Percentiles rank a stretch among this genome's conserved stretches.
Evolutionary conservation across 2,888 invertebrate genomes (phyloP).

Genomic region (Coelinius sp.): DNA sequence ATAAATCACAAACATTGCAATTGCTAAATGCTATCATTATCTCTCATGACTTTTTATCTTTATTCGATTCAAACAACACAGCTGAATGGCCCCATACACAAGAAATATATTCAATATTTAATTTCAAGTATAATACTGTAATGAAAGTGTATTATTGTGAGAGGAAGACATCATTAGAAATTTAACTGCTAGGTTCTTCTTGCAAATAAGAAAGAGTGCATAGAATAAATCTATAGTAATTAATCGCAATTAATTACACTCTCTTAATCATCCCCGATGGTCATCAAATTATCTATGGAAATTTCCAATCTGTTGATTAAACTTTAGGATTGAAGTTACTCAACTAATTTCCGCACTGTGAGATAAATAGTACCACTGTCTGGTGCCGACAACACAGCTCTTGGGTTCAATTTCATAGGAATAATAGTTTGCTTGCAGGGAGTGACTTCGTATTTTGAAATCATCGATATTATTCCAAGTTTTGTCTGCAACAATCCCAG

Average conservation of each 20-base stretch:
- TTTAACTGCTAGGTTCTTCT: too few relatives aligned
- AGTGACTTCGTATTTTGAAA: constrained; percentile 56
- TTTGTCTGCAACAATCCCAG: constrained; percentile 61
- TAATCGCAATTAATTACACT: neutral
- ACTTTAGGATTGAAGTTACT: neutral
- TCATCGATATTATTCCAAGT: constrained; percentile 55
- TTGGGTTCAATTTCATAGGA: constrained; percentile 54
- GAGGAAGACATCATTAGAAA: too few relatives aligned
- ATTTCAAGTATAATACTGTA: too few relatives aligned
- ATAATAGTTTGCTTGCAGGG: constrained; percentile 53
- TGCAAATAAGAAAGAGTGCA: too few relatives aligned
- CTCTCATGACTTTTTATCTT: too few relatives aligned
- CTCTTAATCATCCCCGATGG: neutral
- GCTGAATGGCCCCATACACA: too few relatives aligned
- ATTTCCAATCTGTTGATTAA: neutral
- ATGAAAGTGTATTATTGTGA: too few relatives aligned
- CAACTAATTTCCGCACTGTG: constrained; percentile 42
- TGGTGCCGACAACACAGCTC: constrained; percentile 46
- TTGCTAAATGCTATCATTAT: too few relatives aligned
- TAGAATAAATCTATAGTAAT: too few relatives aligned
- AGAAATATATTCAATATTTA: too few relatives aligned
- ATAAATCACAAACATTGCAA: too few relatives aligned
- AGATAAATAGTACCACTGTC: constrained; percentile 53
- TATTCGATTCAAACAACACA: too few relatives aligned
- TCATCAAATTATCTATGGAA: neutral